Base-by-base conservation (phyloP, 2,888 invertebrate species). In the Falcaria lacertinaria region DNA sequence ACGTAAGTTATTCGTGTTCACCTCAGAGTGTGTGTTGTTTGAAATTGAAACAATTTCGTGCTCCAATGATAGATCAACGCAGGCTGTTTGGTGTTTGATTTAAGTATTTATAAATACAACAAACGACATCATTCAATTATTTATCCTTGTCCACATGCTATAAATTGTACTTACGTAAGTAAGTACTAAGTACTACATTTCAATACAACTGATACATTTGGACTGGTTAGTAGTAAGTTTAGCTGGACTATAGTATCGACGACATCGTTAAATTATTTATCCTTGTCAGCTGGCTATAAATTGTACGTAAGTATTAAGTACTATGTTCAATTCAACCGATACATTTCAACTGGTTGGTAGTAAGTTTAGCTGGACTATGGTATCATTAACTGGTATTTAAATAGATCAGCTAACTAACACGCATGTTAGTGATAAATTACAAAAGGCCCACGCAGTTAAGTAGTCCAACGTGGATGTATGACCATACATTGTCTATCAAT, bases 1-100 rank as follows among this genome's bases (percentile, higher is more conserved):
- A 37, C 37, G 22, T 25, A 22, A 37, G 14, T 37, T 22, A 37
- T 37, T 37, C 22, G 37, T 37, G 37, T 37, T 25, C 22, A 15
- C 37, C 8, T 25, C 14, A 22, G 22, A 25, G 8, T 37, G 37
- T 13, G 4, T 16, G 4, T 15, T 36, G 36, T 25, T 37, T 25
- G 15, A 25, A 37, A 22, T 37, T 22, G 37, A 15, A 11, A 22
- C 37, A 37, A 37, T 37, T 37, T 22, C 13, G 7, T 22, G 25
- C 1, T 25, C 15, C 37, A 22, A 15, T 37, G 37, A 37, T 25
- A 16, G 37, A 37, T 22, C 7, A 8, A 15, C 15, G 37, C 14
- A 22, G 17, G 22, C 22, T 37, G 37, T 15, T 22, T 37, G 11
- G 25, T 13, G 14, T 37, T 22, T 15, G 14, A 37, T 22, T 7